phyloP scores from a whole-genome alignment of 1,140 invertebrate species.

The Hestina assimilis region DNA sequence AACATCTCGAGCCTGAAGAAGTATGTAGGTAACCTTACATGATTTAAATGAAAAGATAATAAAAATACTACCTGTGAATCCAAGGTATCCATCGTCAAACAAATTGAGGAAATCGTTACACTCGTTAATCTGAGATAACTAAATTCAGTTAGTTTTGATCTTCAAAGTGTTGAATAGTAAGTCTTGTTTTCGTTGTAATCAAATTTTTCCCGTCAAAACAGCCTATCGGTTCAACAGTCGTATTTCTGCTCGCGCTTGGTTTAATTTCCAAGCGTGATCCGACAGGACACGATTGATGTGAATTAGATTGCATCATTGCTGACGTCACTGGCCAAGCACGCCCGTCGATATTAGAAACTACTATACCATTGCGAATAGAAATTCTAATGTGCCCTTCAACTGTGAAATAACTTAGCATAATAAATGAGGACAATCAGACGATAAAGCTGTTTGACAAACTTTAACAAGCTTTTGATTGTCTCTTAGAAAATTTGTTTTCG shows the following conservation, averaged over 20 bases:
- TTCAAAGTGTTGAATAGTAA: not conserved
- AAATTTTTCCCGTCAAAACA: not conserved
- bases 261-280: conserved; percentile 31
- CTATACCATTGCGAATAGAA: conserved; percentile 54
- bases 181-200: not conserved
- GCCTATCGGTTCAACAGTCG: not conserved
- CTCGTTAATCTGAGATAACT: too few species aligned
- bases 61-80: too few species aligned
- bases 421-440: conserved; percentile 19
- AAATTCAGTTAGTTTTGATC: too few species aligned
- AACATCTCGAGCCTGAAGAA: too few species aligned
- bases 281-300: conserved; percentile 49
- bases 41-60: too few species aligned
- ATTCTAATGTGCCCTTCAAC: conserved; percentile 60
- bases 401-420: conserved; percentile 35
- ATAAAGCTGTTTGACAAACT: conserved; percentile 10
- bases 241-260: conserved; percentile 5
- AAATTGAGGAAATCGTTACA: too few species aligned
- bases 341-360: conserved; percentile 45
- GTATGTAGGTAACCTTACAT: too few species aligned
- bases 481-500: not conserved
- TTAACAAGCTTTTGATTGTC: conserved; percentile 4
- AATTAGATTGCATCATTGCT: conserved; percentile 65
- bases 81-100: too few species aligned
- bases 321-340: conserved; percentile 58